Percentiles rank a stretch among this genome's conserved stretches.
Evolutionary conservation across 2,113 vertebrate species (phyloP).

Genomic region (Ovis canadensis): DNA sequence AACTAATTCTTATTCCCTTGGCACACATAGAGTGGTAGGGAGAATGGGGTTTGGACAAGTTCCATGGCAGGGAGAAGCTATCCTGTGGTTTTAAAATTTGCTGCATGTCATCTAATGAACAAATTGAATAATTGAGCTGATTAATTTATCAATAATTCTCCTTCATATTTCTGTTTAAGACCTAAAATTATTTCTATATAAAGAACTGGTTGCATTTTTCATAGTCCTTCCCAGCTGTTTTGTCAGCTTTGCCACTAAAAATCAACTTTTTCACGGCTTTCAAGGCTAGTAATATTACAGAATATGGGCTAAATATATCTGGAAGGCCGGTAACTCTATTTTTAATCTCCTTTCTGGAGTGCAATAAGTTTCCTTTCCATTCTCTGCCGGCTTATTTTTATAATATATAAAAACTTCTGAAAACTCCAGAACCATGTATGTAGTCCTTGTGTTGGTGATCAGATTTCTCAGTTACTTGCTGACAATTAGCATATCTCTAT

Average conservation of each 20-base stretch:
- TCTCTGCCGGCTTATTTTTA: slow-evolving; percentile 17
- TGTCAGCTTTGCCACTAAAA: not conserved
- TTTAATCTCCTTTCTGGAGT: slow-evolving; percentile 27
- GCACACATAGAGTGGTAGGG: not conserved
- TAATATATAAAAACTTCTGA: not conserved
- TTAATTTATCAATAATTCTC: not conserved
- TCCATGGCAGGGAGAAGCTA: not conserved
- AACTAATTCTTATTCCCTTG: not conserved
- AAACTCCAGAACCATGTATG: not conserved
- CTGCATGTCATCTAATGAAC: not conserved
- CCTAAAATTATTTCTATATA: not conserved
- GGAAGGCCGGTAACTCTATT: slow-evolving; percentile 21
- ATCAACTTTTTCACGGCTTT: not conserved
- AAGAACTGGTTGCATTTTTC: not conserved
- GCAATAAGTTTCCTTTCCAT: not conserved
- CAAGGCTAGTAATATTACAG: slow-evolving; percentile 1
- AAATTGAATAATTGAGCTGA: not conserved
- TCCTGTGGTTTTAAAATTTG: slow-evolving; percentile 20
- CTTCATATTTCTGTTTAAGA: not conserved
- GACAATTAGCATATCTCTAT: not conserved
- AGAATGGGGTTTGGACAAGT: not conserved
- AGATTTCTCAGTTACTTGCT: slow-evolving; percentile 49
- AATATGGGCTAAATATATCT: slow-evolving; percentile 33
- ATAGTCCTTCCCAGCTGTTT: not conserved
- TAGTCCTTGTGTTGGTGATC: not conserved